phyloP scores from a whole-genome alignment of 2,888 invertebrate species.

The Harpalus rufipes region DNA sequence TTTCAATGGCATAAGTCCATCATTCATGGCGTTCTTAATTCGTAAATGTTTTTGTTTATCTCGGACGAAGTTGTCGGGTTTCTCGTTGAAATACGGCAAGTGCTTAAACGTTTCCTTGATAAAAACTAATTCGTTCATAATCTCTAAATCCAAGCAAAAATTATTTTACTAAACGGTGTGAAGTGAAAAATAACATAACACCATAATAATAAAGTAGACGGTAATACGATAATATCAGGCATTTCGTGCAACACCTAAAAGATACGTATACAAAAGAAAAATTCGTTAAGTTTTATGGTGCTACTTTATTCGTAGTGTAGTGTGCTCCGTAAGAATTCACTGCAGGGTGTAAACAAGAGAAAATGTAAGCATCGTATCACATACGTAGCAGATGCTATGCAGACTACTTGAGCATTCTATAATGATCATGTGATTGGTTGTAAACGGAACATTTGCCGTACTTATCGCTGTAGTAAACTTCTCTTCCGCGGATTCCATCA shows the following conservation, averaged over 20 bases:
- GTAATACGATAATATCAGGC: conserved; percentile 43
- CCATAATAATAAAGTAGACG: conserved; percentile 46
- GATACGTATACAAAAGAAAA: conserved; percentile 53
- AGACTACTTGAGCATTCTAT: conserved; percentile 17
- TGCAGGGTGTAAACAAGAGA: not conserved
- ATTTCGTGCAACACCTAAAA: conserved; percentile 47
- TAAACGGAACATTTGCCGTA: conserved; percentile 25
- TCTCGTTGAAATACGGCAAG: conserved; percentile 27
- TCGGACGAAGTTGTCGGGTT: not conserved
- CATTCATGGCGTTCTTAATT: not conserved
- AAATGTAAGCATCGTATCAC: not conserved
- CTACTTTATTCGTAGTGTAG: conserved; percentile 42
- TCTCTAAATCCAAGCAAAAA: conserved; percentile 28
- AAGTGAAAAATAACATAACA: conserved; percentile 49
- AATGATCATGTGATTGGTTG: conserved; percentile 36
- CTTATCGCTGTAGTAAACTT: conserved; percentile 36
- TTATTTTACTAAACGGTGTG: conserved; percentile 47
- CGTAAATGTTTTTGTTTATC: not conserved
- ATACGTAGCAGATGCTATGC: conserved; percentile 1
- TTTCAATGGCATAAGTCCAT: not conserved
- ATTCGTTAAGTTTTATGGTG: conserved; percentile 59
- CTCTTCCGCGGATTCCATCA: conserved; percentile 29
- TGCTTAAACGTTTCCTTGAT: conserved; percentile 40
- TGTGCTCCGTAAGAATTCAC: conserved; percentile 16
- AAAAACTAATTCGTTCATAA: conserved; percentile 46